A percentile compares a stretch with the other conserved stretches of the same genome.
Evolutionary conservation across 2,888 invertebrate genomes (phyloP).

Genomic region (Liposcelis brunnea): DNA sequence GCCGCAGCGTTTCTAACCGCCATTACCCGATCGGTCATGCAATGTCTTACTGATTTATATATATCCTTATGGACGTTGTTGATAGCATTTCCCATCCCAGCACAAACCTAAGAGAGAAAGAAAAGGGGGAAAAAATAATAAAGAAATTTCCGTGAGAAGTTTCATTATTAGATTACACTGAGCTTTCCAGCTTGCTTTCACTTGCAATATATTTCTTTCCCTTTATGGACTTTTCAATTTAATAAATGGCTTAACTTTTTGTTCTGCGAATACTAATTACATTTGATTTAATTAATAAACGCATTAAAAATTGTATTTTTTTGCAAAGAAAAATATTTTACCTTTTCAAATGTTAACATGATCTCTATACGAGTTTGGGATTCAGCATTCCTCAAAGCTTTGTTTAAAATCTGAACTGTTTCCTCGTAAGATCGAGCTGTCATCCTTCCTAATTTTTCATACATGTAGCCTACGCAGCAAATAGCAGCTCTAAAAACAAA

Average conservation of each 20-base stretch:
- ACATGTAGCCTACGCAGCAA: constrained; percentile 91
- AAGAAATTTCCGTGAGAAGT: constrained; percentile 11
- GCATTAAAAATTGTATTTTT: neutral
- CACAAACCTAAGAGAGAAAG: constrained; percentile 43
- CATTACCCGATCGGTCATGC: constrained; percentile 80
- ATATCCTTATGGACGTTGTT: constrained; percentile 72
- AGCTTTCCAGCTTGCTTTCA: too few species aligned
- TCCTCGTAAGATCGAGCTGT: constrained; percentile 98
- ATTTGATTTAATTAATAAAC: constrained; percentile 6
- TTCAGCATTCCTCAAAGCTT: constrained; percentile 82
- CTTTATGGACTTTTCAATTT: neutral
- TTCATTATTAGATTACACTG: neutral
- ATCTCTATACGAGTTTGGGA: constrained; percentile 94
- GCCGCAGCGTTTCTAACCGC: constrained; percentile 88
- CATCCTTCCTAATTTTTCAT: constrained; percentile 94
- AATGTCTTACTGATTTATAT: constrained; percentile 74
- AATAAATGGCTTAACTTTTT: neutral
- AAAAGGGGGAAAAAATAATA: constrained; percentile 2
- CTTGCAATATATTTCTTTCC: too few species aligned
- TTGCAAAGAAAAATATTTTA: too few species aligned
- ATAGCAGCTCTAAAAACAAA: constrained; percentile 67
- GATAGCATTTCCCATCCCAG: constrained; percentile 90
- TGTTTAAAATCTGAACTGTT: constrained; percentile 79
- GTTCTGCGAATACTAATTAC: constrained; percentile 1
- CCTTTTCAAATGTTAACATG: constrained; percentile 91